Percentiles rank a stretch among this genome's conserved stretches.
Evolutionary conservation across 2,113 vertebrate genomes (phyloP).

Genomic region (Beaufortia kweichowensis): DNA sequence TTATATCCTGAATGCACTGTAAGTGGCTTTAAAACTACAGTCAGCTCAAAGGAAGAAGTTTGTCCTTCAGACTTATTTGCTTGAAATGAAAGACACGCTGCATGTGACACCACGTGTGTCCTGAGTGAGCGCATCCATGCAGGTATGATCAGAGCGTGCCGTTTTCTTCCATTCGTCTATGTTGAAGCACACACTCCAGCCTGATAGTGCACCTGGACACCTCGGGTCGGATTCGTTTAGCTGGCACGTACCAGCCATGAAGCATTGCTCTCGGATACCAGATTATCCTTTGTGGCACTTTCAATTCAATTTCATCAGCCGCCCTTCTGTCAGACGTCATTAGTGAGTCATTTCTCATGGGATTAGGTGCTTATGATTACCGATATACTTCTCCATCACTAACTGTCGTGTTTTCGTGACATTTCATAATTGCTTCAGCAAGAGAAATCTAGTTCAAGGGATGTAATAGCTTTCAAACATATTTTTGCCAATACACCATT

Average conservation of each 20-base stretch:
- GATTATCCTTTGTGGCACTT: slow-evolving; percentile 28
- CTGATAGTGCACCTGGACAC: slow-evolving; percentile 26
- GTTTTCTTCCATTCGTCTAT: slow-evolving; percentile 1
- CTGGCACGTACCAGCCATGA: background rate
- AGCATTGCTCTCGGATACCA: slow-evolving; percentile 5
- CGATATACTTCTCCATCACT: slow-evolving; percentile 30
- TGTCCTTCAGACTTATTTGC: slow-evolving; percentile 25
- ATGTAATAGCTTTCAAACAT: background rate
- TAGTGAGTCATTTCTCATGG: slow-evolving; percentile 36
- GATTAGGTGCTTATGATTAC: slow-evolving; percentile 42
- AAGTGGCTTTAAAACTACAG: no score
- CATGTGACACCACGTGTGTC: background rate
- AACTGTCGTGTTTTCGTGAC: slow-evolving; percentile 25
- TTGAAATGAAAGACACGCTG: background rate
- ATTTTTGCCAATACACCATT: background rate
- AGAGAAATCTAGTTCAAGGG: slow-evolving; percentile 5
- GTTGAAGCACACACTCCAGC: slow-evolving; percentile 30
- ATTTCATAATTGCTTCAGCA: slow-evolving; percentile 33
- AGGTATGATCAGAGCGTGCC: slow-evolving; percentile 6
- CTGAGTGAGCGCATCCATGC: slow-evolving; percentile 19
- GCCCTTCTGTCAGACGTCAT: slow-evolving; percentile 19
- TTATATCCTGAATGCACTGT: no score
- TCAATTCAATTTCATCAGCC: slow-evolving; percentile 31
- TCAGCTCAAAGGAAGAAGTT: slow-evolving; percentile 2
- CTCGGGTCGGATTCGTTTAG: background rate